A percentile compares a stretch with the other conserved stretches of the same genome.
phyloP scores from a whole-genome alignment of 2,113 vertebrate species.

The Patagioenas fasciata region DNA sequence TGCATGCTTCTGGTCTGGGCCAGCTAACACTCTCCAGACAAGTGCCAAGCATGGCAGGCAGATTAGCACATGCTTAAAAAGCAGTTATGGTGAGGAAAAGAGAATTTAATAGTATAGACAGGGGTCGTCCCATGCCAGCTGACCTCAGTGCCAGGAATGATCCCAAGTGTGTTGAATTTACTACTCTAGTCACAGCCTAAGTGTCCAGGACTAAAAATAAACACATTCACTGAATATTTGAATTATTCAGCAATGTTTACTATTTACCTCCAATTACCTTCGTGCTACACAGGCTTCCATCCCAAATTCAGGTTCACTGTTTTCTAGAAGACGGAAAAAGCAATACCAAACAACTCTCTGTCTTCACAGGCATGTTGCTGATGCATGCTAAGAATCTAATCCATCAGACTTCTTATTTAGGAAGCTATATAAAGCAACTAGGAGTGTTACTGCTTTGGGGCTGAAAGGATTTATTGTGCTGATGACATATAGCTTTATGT shows the following conservation, averaged over 20 bases:
- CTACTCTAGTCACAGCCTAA: background rate
- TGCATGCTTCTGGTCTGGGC: background rate
- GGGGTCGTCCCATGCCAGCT: background rate
- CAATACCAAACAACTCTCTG: background rate
- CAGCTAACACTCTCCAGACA: background rate
- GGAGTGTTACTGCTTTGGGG: background rate
- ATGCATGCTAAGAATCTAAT: background rate
- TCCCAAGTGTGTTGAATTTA: constrained; percentile 10
- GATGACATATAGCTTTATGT: background rate
- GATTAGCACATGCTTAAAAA: background rate
- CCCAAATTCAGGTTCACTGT: background rate
- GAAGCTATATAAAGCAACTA: background rate
- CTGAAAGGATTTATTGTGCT: background rate
- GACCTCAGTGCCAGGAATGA: background rate
- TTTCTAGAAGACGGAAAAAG: background rate
- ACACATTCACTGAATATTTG: background rate
- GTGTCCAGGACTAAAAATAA: constrained; percentile 23
- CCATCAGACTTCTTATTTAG: background rate
- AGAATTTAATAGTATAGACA: background rate
- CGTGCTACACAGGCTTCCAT: background rate
- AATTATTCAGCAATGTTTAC: background rate
- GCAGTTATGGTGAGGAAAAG: background rate
- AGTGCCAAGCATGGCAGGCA: background rate
- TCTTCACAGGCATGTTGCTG: background rate
- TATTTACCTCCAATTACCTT: background rate